Evolutionary conservation across 2,113 vertebrate species (phyloP), one percentile per base, ranked within the genome.

Genomic region (Petromus typicus): DNA sequence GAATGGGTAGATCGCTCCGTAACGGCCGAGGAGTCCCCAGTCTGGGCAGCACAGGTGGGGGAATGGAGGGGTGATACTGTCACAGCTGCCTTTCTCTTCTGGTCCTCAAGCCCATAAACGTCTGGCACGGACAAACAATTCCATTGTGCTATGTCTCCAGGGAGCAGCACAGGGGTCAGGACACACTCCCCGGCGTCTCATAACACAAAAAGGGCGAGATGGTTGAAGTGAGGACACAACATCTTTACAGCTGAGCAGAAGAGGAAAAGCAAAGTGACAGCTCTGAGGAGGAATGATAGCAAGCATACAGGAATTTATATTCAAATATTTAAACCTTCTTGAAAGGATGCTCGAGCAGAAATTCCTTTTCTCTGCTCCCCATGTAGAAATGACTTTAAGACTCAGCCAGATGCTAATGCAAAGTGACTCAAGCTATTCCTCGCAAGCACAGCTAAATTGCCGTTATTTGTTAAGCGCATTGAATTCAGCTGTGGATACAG

Each of bases 391-490:
- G 98, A 98, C 98, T 98, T 98, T 99, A 99, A 99, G 98, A 96
- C 98, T 98, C 98, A 98, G 98, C 98, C 97, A 99, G 99, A 99
- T 97, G 96, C 98, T 99, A 99, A 99, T 99, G 98, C 98, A 98
- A 99, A 99, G 99, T 99, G 99, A 99, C 99, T 99, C 98, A 97
- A 98, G 98, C 98, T 98, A 99, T 99, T 99, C 98, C 99, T 99
- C 97, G 93, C 99, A 98, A 99, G 99, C 99, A 98, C 97, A 98
- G 99, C 99, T 99, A 99, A 99, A 99, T 99, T 99, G 99, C 98
- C 96, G 97, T 99, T 99, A 99, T 99, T 99, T 99, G 99, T 99
- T 99, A 99, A 99, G 99, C 99, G 98, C 99, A 99, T 99, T 98
- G 98, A 99, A 99, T 99, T 99, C 99, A 99, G 98, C 99, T 99